Evolutionary conservation across 2,113 vertebrate genomes (phyloP).

Genomic region (Chinchilla lanigera): DNA sequence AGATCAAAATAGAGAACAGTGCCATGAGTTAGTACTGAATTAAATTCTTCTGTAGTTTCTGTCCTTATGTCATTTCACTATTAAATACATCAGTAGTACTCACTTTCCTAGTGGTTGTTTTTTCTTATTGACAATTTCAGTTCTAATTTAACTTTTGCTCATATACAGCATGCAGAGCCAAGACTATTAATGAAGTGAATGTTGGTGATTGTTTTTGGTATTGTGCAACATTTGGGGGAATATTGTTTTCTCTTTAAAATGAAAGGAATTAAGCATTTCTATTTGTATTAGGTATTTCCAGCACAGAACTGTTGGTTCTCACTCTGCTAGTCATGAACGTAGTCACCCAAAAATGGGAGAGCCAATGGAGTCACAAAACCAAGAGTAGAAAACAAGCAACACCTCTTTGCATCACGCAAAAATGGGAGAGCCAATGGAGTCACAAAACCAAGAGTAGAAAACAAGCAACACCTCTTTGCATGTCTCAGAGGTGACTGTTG

Average conservation of each 20-base stretch:
- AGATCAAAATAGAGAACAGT: background rate
- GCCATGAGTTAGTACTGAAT: background rate
- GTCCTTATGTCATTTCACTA: slow-evolving; percentile 7
- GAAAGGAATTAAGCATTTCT: background rate
- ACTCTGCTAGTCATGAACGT: background rate
- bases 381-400: background rate
- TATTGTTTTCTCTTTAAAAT: background rate
- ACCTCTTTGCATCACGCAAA: background rate
- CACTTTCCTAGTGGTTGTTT: background rate
- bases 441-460: background rate
- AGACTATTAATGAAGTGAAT: background rate
- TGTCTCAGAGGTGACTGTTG: background rate
- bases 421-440: background rate
- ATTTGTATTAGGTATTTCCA: background rate
- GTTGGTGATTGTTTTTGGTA: background rate
- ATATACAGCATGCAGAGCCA: background rate
- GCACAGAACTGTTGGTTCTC: background rate
- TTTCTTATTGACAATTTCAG: background rate
- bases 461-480: background rate
- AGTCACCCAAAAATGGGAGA: background rate
- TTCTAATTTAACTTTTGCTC: slow-evolving; percentile 43
- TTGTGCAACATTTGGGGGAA: background rate
- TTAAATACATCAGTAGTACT: background rate
- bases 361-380: background rate
- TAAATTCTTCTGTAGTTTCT: background rate